These are phyloP conservation scores for Corydoras maculifer DNA, from an alignment of 2,113 vertebrate genomes.

Conservation along the genomic window DNA sequence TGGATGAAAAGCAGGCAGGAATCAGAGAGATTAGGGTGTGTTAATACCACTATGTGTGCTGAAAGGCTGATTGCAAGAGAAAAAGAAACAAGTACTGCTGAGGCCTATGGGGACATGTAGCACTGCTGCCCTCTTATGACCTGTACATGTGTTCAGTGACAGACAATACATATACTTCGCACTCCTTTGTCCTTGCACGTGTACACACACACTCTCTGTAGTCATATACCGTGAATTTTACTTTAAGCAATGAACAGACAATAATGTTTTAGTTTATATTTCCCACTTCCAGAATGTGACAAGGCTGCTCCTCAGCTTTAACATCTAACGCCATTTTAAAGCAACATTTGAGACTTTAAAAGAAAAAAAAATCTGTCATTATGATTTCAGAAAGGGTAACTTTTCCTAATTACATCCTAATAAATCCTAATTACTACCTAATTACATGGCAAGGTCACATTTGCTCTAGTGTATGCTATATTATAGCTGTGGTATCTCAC, in stretches of 20 bases:
- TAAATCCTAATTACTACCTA: too few species aligned
- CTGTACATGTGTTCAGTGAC: slow-evolving; percentile 27
- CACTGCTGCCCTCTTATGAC: slow-evolving; percentile 42
- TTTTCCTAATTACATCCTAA: too few species aligned
- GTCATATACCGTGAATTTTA: neutral
- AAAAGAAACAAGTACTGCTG: slow-evolving; percentile 36
- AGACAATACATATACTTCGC: slow-evolving; percentile 17
- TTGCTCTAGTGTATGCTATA: too few species aligned
- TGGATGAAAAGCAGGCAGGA: slow-evolving; percentile 42
- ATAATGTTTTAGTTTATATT: too few species aligned
- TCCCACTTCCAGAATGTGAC: too few species aligned
- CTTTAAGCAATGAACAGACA: neutral
- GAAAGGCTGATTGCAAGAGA: slow-evolving; percentile 43
- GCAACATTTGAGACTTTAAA: too few species aligned
- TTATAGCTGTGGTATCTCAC: too few species aligned
- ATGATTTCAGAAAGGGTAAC: too few species aligned
- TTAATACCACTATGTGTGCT: slow-evolving; percentile 44
- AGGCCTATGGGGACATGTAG: slow-evolving; percentile 42
- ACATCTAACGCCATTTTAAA: too few species aligned
- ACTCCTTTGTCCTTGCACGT: slow-evolving; percentile 11
- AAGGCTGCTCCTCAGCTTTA: too few species aligned
- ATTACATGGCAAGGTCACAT: too few species aligned
- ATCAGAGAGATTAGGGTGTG: slow-evolving; percentile 47
- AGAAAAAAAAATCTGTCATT: too few species aligned
- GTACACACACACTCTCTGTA: neutral